Evolutionary conservation across 2,888 invertebrate genomes (phyloP).

Genomic region (Amphipoea oculea): DNA sequence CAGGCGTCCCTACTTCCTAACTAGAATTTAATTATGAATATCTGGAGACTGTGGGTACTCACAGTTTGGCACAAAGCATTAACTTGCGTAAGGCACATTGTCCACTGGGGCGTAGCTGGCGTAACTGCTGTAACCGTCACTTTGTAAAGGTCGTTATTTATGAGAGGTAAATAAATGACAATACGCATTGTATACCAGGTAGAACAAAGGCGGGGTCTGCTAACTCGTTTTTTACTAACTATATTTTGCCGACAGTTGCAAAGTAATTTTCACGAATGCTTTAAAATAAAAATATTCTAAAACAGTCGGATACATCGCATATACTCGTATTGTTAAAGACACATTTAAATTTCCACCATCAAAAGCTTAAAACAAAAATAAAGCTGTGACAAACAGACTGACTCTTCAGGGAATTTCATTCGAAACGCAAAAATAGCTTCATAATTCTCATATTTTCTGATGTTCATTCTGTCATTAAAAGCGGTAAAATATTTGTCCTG

Average conservation of each 20-base stretch:
- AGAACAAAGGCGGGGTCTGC: slow-evolving; percentile 15
- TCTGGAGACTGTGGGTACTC: slow-evolving; percentile 79
- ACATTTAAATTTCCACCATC: background rate
- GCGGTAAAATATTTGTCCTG: slow-evolving; percentile 37
- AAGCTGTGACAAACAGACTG: slow-evolving; percentile 15
- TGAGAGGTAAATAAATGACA: slow-evolving; percentile 59
- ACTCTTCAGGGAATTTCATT: slow-evolving; percentile 12
- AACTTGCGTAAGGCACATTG: slow-evolving; percentile 68
- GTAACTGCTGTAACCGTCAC: slow-evolving; percentile 45
- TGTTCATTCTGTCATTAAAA: slow-evolving; percentile 51
- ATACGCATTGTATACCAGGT: slow-evolving; percentile 40
- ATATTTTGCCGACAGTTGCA: background rate
- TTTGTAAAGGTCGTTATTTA: slow-evolving; percentile 55
- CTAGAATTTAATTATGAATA: slow-evolving; percentile 89
- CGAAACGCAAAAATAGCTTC: slow-evolving; percentile 24
- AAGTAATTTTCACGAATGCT: slow-evolving; percentile 1
- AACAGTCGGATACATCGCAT: background rate
- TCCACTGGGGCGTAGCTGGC: slow-evolving; percentile 53
- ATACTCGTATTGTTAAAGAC: background rate
- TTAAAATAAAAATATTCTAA: slow-evolving; percentile 1
- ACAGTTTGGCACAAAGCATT: slow-evolving; percentile 69
- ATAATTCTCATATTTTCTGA: slow-evolving; percentile 34
- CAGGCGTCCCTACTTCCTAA: slow-evolving; percentile 83
- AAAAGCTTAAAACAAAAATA: slow-evolving; percentile 9
- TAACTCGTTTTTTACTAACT: slow-evolving; percentile 13